Conservation (phyloP, 2,888 invertebrate genomes). For the Dryococelus australis region DNA sequence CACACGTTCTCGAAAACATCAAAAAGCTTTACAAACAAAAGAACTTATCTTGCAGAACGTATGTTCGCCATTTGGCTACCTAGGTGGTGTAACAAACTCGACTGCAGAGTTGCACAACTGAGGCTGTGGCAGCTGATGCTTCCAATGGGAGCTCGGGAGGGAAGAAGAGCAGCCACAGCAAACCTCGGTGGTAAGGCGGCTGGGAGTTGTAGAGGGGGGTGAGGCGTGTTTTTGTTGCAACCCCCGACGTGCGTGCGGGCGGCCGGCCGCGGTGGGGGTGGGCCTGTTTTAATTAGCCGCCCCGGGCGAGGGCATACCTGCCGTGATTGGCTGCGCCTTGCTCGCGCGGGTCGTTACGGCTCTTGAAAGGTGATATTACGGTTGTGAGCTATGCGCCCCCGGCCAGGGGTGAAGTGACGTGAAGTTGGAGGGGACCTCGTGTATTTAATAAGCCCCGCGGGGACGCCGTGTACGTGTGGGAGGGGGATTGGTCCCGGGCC, state of each 20-base stretch:
- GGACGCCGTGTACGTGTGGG: neutral
- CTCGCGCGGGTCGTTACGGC: slow-evolving; percentile 13
- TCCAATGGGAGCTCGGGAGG: too few relatives aligned
- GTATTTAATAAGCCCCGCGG: slow-evolving; percentile 26
- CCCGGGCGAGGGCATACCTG: neutral
- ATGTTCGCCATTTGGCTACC: too few relatives aligned
- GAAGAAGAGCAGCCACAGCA: too few relatives aligned
- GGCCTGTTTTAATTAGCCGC: neutral
- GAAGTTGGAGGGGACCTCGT: neutral
- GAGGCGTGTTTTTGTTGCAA: neutral
- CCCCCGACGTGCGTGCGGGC: neutral
- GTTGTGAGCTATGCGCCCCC: slow-evolving; percentile 18
- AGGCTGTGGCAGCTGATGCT: too few relatives aligned
- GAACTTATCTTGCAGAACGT: too few relatives aligned
- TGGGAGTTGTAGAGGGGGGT: neutral
- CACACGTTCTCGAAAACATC: too few relatives aligned
- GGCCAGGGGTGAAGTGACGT: neutral
- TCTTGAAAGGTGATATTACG: slow-evolving; percentile 29
- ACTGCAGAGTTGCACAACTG: too few relatives aligned
- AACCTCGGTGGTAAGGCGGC: too few relatives aligned
- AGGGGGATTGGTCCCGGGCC: neutral
- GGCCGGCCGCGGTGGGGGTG: neutral
- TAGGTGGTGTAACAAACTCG: too few relatives aligned
- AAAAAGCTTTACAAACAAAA: too few relatives aligned
- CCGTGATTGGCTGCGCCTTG: slow-evolving; percentile 3